phyloP scores from a whole-genome alignment of 1,140 invertebrate species.

The Lethrus apterus region DNA sequence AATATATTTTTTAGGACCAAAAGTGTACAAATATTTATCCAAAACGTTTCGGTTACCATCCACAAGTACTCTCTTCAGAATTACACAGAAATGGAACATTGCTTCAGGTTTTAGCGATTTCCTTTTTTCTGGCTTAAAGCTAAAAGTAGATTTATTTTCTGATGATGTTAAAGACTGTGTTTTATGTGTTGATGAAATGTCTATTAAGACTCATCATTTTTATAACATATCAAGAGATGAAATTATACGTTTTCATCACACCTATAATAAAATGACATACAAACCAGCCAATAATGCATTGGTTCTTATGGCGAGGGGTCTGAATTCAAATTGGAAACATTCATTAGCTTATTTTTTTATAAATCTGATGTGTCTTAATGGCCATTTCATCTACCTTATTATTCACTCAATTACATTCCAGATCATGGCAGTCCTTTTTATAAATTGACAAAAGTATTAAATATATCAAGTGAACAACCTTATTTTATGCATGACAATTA shows the following conservation, averaged over 20 bases:
- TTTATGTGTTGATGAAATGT: slow-evolving; percentile 1
- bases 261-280: neutral
- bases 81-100: neutral
- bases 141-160: neutral
- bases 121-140: slow-evolving; percentile 1
- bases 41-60: slow-evolving; percentile 5
- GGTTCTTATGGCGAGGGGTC: slow-evolving; percentile 21
- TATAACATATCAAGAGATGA: neutral
- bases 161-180: neutral
- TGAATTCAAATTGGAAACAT: slow-evolving; percentile 30
- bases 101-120: neutral
- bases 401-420: too few relatives aligned
- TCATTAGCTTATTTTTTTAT: slow-evolving; percentile 25
- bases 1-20: slow-evolving; percentile 1
- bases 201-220: neutral
- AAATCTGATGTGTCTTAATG: slow-evolving; percentile 15
- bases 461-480: too few relatives aligned
- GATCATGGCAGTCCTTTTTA: too few relatives aligned
- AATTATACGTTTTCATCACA: slow-evolving; percentile 4
- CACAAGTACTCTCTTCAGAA: neutral
- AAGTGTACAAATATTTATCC: neutral
- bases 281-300: slow-evolving; percentile 8
- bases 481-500: too few relatives aligned
- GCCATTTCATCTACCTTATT: too few relatives aligned
- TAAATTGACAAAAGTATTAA: too few relatives aligned